Evolutionary conservation across 2,113 vertebrate species (phyloP).

Genomic region (Leptobrachium leishanense): DNA sequence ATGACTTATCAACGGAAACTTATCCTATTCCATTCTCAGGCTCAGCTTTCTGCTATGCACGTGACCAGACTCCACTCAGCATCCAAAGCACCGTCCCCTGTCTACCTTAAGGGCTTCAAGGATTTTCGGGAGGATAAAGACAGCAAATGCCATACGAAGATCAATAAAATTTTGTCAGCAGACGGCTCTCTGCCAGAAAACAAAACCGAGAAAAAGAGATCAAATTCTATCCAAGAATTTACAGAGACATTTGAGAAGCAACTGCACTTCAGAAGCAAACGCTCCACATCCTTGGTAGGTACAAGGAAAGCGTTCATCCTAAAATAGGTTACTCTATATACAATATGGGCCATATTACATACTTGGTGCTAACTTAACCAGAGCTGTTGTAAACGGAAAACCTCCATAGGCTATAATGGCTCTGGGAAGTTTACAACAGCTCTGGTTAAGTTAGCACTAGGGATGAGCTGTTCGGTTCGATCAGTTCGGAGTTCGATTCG

Average conservation of each 20-base stretch:
- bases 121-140: slow-evolving; percentile 73
- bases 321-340: no score
- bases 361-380: no score
- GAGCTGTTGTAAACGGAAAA: no score
- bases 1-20: background rate
- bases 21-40: slow-evolving; percentile 59
- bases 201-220: slow-evolving; percentile 58
- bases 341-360: no score
- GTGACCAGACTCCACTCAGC: slow-evolving; percentile 66
- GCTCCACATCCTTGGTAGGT: slow-evolving; percentile 73
- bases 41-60: slow-evolving; percentile 74
- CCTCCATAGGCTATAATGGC: no score
- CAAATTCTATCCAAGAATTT: slow-evolving; percentile 76
- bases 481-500: no score
- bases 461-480: no score
- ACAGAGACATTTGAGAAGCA: slow-evolving; percentile 76
- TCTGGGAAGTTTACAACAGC: no score
- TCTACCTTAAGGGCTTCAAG: slow-evolving; percentile 59
- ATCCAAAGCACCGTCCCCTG: slow-evolving; percentile 61
- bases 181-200: slow-evolving; percentile 63
- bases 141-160: slow-evolving; percentile 57
- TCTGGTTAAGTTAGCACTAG: no score
- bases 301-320: background rate
- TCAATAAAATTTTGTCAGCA: slow-evolving; percentile 66
- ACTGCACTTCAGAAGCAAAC: slow-evolving; percentile 69